Percentiles rank a stretch among this genome's conserved stretches.
These are phyloP conservation scores for Paguma larvata DNA, from an alignment of 2,797 vertebrate genomes.

Conservation along the genomic window DNA sequence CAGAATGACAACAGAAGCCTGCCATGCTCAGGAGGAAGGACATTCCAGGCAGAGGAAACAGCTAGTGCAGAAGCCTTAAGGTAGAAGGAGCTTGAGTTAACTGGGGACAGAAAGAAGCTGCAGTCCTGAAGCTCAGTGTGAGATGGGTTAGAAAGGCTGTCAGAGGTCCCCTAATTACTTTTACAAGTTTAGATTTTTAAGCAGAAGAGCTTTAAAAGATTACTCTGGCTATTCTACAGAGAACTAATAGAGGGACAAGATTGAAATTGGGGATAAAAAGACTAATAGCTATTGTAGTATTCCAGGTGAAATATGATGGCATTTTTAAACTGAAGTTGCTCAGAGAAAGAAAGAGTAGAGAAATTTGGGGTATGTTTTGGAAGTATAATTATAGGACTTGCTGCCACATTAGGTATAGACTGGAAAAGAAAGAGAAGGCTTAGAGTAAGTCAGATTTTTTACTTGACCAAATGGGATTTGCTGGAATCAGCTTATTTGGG, in stretches of 20 bases:
- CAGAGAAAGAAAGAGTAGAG: neutral
- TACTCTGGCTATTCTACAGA: neutral
- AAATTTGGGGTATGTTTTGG: neutral
- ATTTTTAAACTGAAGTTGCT: neutral
- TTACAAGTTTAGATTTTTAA: neutral
- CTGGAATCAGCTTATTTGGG: neutral
- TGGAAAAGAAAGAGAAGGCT: neutral
- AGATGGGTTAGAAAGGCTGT: neutral
- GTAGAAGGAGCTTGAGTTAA: neutral
- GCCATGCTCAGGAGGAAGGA: neutral
- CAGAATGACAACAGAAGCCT: neutral
- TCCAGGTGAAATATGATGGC: neutral
- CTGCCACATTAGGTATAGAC: neutral
- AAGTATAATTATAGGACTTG: neutral
- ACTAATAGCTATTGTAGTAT: neutral
- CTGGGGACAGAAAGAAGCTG: neutral
- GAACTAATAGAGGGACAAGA: neutral
- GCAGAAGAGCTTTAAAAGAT: neutral
- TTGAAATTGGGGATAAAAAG: neutral
- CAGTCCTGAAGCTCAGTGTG: neutral
- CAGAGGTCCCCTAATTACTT: neutral
- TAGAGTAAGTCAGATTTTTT: neutral
- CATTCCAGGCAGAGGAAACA: neutral
- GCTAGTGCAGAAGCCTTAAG: neutral
- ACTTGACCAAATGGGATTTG: neutral